These are phyloP conservation scores for Puntigrus tetrazona DNA, from an alignment of 2,113 vertebrate species.

Conservation along the genomic window DNA sequence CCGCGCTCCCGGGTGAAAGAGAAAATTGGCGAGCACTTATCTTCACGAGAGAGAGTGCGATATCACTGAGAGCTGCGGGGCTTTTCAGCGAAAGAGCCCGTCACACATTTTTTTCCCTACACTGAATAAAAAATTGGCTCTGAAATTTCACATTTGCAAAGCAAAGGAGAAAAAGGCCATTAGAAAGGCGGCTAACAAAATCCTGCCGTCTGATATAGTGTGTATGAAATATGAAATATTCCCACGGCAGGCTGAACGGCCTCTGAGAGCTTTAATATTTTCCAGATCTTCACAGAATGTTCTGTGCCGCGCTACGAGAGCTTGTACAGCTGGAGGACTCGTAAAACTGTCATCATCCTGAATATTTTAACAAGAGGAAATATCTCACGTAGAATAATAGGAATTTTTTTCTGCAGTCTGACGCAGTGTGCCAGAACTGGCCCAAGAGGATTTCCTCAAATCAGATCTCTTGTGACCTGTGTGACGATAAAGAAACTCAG, in stretches of 20 bases:
- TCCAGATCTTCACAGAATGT: neutral
- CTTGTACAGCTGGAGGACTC: neutral
- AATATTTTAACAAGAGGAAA: slow-evolving; percentile 13
- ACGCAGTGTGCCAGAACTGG: neutral
- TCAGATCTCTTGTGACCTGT: neutral
- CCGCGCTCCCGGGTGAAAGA: neutral
- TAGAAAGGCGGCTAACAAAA: slow-evolving; percentile 25
- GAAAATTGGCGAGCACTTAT: slow-evolving; percentile 50
- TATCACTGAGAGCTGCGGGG: slow-evolving; percentile 41
- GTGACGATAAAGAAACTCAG: neutral
- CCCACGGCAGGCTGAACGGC: neutral
- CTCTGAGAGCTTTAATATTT: neutral
- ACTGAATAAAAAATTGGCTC: slow-evolving; percentile 31
- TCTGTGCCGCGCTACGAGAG: neutral
- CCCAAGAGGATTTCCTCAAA: neutral
- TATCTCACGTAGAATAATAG: neutral
- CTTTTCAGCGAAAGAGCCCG: slow-evolving; percentile 43
- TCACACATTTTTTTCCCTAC: slow-evolving; percentile 19
- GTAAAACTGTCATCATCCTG: neutral
- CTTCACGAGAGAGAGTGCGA: slow-evolving; percentile 4
- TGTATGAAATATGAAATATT: slow-evolving; percentile 26
- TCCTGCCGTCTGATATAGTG: slow-evolving; percentile 12
- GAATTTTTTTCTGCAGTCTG: neutral
- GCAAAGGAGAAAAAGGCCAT: slow-evolving; percentile 27
- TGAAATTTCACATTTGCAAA: slow-evolving; percentile 33